Evolutionary conservation across 2,113 vertebrate genomes (phyloP).

Genomic region (Solea senegalensis): DNA sequence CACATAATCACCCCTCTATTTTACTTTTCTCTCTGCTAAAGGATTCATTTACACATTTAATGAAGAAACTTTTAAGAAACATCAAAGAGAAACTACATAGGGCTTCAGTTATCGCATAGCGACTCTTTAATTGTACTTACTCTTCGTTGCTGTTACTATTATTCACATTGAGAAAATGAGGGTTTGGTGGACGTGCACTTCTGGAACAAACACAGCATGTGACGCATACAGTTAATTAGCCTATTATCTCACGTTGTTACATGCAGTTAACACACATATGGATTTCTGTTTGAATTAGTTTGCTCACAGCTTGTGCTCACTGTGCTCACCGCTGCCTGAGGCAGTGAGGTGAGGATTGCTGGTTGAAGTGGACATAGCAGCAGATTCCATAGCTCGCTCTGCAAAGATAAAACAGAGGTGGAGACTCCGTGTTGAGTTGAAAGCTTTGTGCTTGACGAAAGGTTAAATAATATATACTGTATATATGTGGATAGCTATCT

Average conservation of each 20-base stretch:
- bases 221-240: neutral
- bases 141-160: conserved; percentile 91
- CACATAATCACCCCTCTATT: conserved; percentile 51
- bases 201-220: conserved; percentile 72
- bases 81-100: conserved; percentile 1
- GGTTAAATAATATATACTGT: no score
- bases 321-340: conserved; percentile 44
- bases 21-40: conserved; percentile 50
- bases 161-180: conserved; percentile 83
- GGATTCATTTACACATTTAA: conserved; percentile 27
- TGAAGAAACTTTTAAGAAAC: neutral
- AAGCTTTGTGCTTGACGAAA: neutral
- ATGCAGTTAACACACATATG: no score
- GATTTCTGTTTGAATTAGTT: neutral
- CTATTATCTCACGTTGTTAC: no score
- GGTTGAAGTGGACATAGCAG: conserved; percentile 45
- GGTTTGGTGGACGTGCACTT: conserved; percentile 59
- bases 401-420: neutral
- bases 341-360: conserved; percentile 21
- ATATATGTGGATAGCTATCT: no score
- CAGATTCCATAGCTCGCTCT: conserved; percentile 29
- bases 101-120: neutral
- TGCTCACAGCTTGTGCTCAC: conserved; percentile 54
- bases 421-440: neutral
- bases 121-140: conserved; percentile 75